A percentile compares a stretch with the other conserved stretches of the same genome.
Evolutionary conservation across 2,797 vertebrate species (phyloP).

Genomic region (Poecile montanus): DNA sequence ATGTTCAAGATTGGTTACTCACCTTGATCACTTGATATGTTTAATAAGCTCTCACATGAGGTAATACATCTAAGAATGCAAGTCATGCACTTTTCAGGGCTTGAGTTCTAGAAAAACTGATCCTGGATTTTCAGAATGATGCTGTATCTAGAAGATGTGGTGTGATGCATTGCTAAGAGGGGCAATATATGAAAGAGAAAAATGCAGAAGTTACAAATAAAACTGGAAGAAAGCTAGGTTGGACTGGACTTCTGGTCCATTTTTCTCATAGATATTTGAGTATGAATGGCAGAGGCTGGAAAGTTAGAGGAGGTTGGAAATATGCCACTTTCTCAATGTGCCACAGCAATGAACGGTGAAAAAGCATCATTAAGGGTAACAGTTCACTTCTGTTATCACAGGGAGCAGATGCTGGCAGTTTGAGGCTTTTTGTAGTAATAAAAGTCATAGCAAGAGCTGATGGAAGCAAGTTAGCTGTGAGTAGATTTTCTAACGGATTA

Average conservation of each 20-base stretch:
- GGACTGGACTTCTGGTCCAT: neutral
- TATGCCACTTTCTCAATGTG: neutral
- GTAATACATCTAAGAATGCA: neutral
- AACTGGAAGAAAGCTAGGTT: neutral
- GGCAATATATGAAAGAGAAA: neutral
- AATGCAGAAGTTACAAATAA: neutral
- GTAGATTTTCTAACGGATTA: neutral
- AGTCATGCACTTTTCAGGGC: neutral
- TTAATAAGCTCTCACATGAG: neutral
- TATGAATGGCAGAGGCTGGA: neutral
- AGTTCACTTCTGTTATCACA: neutral
- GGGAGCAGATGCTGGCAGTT: neutral
- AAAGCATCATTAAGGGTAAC: neutral
- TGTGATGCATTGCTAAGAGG: neutral
- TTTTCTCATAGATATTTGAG: neutral
- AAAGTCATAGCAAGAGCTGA: neutral
- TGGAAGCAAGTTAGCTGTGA: neutral
- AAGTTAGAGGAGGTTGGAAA: neutral
- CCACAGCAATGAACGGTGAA: accelerated
- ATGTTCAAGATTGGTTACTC: neutral
- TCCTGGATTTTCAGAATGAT: neutral
- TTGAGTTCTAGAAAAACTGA: neutral
- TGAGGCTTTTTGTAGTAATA: neutral
- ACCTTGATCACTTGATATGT: neutral
- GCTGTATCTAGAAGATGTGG: neutral